A percentile compares a stretch with the other conserved stretches of the same genome.
Evolutionary conservation across 2,888 invertebrate genomes (phyloP).

Genomic region (Amblyjoppa proteus): DNA sequence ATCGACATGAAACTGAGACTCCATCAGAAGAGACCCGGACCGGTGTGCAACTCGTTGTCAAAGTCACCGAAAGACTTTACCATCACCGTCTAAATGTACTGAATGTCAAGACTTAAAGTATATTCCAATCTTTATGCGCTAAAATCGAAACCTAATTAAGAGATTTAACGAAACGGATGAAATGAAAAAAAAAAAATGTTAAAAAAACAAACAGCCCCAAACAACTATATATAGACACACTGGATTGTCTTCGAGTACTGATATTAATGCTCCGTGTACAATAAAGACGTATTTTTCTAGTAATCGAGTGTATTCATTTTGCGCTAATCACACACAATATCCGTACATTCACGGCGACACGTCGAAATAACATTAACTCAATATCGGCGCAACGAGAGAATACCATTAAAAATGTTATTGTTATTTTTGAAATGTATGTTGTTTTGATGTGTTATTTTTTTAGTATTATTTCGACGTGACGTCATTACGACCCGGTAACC

Average conservation of each 20-base stretch:
- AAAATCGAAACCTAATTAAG: constrained; percentile 66
- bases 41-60: constrained; percentile 79
- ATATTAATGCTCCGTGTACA: constrained; percentile 72
- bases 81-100: constrained; percentile 84
- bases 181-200: constrained; percentile 32
- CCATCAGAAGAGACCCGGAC: constrained; percentile 78
- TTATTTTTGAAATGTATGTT: not conserved
- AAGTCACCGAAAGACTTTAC: constrained; percentile 84
- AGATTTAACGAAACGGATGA: constrained; percentile 57
- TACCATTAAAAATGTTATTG: too few relatives aligned
- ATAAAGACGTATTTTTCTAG: constrained; percentile 74
- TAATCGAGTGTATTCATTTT: constrained; percentile 16
- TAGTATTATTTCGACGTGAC: not conserved
- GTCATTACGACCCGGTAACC: not conserved
- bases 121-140: constrained; percentile 69
- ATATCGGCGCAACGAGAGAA: too few relatives aligned
- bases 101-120: constrained; percentile 73
- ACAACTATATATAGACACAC: constrained; percentile 64
- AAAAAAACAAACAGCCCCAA: constrained; percentile 50
- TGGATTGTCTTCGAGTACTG: constrained; percentile 68
- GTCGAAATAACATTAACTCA: too few relatives aligned
- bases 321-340: not conserved
- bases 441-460: too few relatives aligned
- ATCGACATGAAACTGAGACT: constrained; percentile 82
- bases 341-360: too few relatives aligned